Conservation (phyloP, 2,888 invertebrate genomes). For the Scrobipalpa costella region DNA sequence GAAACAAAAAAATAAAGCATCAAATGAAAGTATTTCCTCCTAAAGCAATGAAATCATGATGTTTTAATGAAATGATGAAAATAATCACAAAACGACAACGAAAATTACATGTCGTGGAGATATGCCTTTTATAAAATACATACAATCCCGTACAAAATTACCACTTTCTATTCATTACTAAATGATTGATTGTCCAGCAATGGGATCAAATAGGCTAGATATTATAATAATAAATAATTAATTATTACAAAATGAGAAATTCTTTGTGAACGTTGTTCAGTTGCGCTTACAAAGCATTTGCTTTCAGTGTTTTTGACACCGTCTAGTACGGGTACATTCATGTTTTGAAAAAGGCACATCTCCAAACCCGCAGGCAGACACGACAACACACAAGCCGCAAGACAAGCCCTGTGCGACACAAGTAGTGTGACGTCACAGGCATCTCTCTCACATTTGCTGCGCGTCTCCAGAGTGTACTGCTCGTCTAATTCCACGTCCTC, state of each 20-base stretch:
- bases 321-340: no score
- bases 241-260: neutral
- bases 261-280: neutral
- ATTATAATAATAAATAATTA: no score
- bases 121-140: neutral
- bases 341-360: constrained; percentile 2
- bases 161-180: no score
- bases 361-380: neutral
- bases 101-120: neutral
- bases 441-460: constrained; percentile 90
- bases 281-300: neutral
- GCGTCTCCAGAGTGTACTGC: constrained; percentile 92
- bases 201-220: no score
- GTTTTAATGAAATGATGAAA: neutral
- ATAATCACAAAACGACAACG: neutral
- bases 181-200: no score
- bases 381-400: neutral
- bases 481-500: constrained; percentile 94
- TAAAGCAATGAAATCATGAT: neutral
- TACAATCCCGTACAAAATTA: no score
- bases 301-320: neutral
- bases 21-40: neutral
- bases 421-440: neutral
- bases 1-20: constrained; percentile 2
- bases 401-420: neutral